Conservation (phyloP, 2,113 vertebrate species). For the Nyctibius bracteatus region DNA sequence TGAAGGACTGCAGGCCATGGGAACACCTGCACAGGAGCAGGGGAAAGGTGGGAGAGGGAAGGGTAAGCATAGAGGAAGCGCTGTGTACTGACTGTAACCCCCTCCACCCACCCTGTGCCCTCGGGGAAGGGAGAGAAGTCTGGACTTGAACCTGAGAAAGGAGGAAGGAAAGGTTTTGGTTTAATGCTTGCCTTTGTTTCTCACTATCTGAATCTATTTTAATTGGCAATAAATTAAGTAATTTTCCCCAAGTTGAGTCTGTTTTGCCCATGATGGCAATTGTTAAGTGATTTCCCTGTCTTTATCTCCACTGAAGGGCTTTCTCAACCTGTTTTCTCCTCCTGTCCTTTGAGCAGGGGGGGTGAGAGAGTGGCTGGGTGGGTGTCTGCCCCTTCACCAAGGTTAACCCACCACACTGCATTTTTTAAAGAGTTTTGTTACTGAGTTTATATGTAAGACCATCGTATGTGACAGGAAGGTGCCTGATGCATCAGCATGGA, state of each 20-base stretch:
- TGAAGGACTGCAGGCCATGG: not conserved
- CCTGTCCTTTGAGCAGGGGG: not conserved
- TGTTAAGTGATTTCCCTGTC: not conserved
- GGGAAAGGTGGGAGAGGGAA: not conserved
- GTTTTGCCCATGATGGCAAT: not conserved
- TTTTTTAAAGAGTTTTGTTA: not conserved
- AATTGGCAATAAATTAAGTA: not conserved
- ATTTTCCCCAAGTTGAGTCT: not conserved
- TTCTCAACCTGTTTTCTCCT: not conserved
- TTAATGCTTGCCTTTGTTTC: not conserved
- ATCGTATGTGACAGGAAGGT: fast-evolving
- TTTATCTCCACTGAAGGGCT: not conserved
- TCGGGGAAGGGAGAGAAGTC: not conserved
- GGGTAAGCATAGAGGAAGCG: not conserved
- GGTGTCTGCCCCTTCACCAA: not conserved
- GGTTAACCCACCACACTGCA: not conserved
- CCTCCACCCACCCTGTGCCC: not conserved
- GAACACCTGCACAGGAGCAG: not conserved
- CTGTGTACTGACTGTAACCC: not conserved
- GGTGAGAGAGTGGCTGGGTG: not conserved
- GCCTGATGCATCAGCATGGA: not conserved
- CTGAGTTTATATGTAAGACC: not conserved
- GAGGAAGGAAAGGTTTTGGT: not conserved
- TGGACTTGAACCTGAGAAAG: not conserved
- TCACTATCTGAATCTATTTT: not conserved